phyloP scores from a whole-genome alignment of 2,113 vertebrate genomes.

The Lontra canadensis region DNA sequence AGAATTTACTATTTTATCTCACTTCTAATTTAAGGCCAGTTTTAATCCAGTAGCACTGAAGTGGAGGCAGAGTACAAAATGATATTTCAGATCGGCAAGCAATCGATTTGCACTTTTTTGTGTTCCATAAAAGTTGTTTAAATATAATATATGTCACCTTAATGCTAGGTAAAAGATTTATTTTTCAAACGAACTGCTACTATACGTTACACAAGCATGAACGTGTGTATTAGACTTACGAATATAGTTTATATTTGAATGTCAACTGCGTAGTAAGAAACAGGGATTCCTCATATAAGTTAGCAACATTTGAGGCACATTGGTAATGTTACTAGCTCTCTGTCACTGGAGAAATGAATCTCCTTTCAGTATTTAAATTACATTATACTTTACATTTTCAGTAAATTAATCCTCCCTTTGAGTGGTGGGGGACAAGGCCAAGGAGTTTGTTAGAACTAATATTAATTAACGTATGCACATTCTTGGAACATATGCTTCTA shows the following conservation, averaged over 20 bases:
- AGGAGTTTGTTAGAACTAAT: constrained; percentile 33
- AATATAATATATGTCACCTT: not conserved
- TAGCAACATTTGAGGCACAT: not conserved
- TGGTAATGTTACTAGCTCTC: not conserved
- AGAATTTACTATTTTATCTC: not conserved
- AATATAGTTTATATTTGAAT: not conserved
- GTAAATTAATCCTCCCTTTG: constrained; percentile 25
- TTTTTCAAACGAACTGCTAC: not conserved
- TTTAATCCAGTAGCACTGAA: not conserved
- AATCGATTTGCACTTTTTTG: not conserved
- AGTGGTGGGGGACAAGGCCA: not conserved
- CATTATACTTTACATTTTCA: constrained; percentile 46
- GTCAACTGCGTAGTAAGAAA: not conserved
- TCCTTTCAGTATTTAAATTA: not conserved
- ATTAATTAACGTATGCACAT: constrained; percentile 44
- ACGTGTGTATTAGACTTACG: not conserved
- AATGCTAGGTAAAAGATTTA: not conserved
- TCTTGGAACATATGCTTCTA: constrained; percentile 9
- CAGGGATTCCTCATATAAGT: not conserved
- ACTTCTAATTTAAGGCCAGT: not conserved
- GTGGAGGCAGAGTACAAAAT: not conserved
- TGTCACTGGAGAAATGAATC: not conserved
- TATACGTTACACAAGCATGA: not conserved
- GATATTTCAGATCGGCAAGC: not conserved
- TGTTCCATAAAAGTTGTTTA: not conserved